Evolutionary conservation across 2,888 invertebrate species (phyloP), one percentile per base, ranked within the genome.

Genomic region (Amblyteles armatorius): DNA sequence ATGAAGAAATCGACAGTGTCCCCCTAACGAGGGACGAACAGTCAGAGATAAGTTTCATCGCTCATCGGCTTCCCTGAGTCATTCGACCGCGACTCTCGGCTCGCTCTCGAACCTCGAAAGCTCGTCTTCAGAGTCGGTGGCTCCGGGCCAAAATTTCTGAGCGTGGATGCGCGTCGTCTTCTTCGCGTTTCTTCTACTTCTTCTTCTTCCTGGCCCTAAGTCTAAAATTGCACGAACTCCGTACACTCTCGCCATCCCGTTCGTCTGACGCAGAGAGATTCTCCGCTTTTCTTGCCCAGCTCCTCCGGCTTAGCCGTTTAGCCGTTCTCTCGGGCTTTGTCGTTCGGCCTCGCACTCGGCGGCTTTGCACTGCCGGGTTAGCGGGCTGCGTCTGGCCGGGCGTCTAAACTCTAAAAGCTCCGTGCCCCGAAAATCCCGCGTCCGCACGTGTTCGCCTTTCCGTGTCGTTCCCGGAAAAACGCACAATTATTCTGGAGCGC

Each of bases 181-280:
- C 40, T 63, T 16, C 44, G 44, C 67, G 68, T 78, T 65, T 60
- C 67, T 77, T 72, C 67, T 50, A 36, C 36, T 63, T 79, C 63
- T 52, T 76, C 78, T 76, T 78, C 85, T 86, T 88, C 82, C 71
- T 88, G 72, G 88, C 88, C 90, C 92, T 90, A 91, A 91, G 91
- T 92, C 93, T 93, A 92, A 93, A 93, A 92, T 92, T 93, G 92
- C 90, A 86, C 89, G 89, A 88, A 88, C 88, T 87, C 85, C 40
- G 80, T 67, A 68, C 67, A 44, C 74, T 76, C 74, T 63, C 55
- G 36, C 52, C 55, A 19, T 67, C 67, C 19, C 67, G 19, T 11
- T 60, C 73, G 26, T 67, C 40, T 71, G 74, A 71, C 79, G 84
- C 67, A 52, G 73, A 81, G 74, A 65, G 26, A 55, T 36, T 72